Percentiles rank a stretch among this genome's conserved stretches.
Evolutionary conservation across 2,113 vertebrate species (phyloP).

Genomic region (Crotalus helleri): DNA sequence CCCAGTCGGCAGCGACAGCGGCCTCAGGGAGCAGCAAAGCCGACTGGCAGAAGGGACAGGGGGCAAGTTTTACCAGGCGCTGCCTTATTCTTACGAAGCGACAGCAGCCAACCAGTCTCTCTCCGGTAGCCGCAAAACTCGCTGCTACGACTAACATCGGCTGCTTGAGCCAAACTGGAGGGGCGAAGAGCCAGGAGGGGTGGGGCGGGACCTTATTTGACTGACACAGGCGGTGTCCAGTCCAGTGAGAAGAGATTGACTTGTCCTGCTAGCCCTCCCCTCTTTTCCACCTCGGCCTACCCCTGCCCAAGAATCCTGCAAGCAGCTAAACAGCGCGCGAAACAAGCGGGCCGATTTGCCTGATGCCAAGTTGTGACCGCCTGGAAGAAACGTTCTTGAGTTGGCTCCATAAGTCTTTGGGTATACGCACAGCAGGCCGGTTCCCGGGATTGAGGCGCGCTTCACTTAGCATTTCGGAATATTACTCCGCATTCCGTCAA

Average conservation of each 20-base stretch:
- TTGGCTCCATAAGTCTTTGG: background rate
- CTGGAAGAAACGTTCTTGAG: background rate
- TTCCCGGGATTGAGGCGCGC: background rate
- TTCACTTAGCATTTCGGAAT: background rate
- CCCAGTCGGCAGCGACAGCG: background rate
- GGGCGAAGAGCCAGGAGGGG: background rate
- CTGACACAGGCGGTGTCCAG: constrained; percentile 34
- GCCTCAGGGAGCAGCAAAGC: background rate
- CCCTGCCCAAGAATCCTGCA: background rate
- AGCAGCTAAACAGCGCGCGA: background rate
- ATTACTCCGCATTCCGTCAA: background rate
- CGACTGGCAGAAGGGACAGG: background rate
- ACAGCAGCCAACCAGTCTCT: background rate
- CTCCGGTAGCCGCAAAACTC: background rate
- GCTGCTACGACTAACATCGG: too few relatives aligned
- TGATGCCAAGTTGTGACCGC: too few relatives aligned
- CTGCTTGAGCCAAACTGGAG: background rate
- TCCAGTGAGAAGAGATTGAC: constrained; percentile 24
- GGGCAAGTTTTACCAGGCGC: background rate
- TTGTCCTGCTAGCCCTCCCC: fast-evolving
- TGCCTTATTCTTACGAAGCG: background rate
- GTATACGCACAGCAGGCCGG: background rate
- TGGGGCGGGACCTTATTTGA: constrained; percentile 30
- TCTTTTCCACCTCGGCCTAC: fast-evolving
- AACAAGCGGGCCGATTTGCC: background rate